phyloP scores from a whole-genome alignment of 2,797 vertebrate genomes.

The Sebastes cheni region DNA sequence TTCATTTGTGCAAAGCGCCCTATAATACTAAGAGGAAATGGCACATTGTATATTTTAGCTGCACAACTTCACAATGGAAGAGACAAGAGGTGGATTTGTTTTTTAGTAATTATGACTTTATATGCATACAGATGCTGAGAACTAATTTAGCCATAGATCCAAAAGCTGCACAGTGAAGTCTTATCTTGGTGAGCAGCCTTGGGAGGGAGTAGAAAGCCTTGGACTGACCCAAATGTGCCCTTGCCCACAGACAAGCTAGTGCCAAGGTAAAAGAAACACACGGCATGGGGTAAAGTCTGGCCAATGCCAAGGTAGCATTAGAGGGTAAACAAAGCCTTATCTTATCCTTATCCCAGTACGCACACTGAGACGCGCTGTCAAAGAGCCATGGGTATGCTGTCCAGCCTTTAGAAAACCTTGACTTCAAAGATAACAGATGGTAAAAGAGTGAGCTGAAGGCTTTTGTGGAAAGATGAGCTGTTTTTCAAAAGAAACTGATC shows the following conservation, averaged over 20 bases:
- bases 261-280: conserved; percentile 69
- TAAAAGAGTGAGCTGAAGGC: conserved; percentile 30
- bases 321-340: conserved; percentile 74
- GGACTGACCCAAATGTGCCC: conserved; percentile 61
- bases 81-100: neutral
- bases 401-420: conserved; percentile 63
- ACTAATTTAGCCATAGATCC: conserved; percentile 24
- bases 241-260: conserved; percentile 27
- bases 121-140: conserved; percentile 10
- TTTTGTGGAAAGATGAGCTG: conserved; percentile 19
- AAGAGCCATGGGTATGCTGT: conserved; percentile 45
- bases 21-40: neutral
- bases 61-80: neutral
- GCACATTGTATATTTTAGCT: neutral
- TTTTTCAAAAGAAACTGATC: conserved; percentile 12
- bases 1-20: neutral
- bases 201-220: conserved; percentile 46
- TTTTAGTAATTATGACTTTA: neutral
- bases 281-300: conserved; percentile 60
- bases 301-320: conserved; percentile 63
- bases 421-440: conserved; percentile 61
- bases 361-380: conserved; percentile 50
- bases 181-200: conserved; percentile 59
- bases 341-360: conserved; percentile 68
- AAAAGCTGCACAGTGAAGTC: conserved; percentile 43